Conservation (phyloP, 2,797 vertebrate species). For the Threskiornis aethiopicus region DNA sequence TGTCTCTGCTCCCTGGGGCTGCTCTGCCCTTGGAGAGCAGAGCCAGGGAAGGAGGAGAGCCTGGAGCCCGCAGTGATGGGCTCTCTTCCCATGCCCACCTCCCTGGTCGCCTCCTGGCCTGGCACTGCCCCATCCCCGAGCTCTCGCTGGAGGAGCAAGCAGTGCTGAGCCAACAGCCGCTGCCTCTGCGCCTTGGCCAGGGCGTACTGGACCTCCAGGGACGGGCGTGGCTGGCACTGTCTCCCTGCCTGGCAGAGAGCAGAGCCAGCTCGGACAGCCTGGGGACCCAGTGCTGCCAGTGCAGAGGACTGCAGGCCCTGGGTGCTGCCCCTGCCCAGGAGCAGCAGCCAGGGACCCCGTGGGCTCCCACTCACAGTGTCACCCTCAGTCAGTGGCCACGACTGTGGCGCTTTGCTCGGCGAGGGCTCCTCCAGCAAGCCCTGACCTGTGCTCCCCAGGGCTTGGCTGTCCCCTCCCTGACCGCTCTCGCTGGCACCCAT, state of each 20-base stretch:
- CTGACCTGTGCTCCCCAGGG: rapidly evolving
- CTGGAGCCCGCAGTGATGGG: neutral
- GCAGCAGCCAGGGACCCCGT: neutral
- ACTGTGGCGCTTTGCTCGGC: rapidly evolving
- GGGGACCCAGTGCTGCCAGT: neutral
- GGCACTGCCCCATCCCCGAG: constrained; percentile 47
- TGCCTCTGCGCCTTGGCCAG: constrained; percentile 79
- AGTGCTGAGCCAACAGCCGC: constrained; percentile 78
- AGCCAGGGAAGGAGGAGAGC: neutral
- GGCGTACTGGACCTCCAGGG: constrained; percentile 69
- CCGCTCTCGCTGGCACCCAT: rapidly evolving
- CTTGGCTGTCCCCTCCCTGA: neutral
- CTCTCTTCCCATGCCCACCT: neutral
- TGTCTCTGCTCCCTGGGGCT: neutral
- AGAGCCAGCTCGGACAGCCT: rapidly evolving
- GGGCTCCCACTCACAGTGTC: neutral
- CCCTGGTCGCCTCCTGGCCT: neutral
- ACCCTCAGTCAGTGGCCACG: rapidly evolving
- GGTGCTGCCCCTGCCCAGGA: neutral
- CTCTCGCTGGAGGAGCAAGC: constrained; percentile 78
- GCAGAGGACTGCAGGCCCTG: neutral
- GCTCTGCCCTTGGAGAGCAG: neutral
- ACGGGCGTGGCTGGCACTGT: rapidly evolving
- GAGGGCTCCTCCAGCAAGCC: neutral
- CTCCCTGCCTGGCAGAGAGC: neutral